phyloP scores from a whole-genome alignment of 2,113 vertebrate species.

The Oryctolagus cuniculus region DNA sequence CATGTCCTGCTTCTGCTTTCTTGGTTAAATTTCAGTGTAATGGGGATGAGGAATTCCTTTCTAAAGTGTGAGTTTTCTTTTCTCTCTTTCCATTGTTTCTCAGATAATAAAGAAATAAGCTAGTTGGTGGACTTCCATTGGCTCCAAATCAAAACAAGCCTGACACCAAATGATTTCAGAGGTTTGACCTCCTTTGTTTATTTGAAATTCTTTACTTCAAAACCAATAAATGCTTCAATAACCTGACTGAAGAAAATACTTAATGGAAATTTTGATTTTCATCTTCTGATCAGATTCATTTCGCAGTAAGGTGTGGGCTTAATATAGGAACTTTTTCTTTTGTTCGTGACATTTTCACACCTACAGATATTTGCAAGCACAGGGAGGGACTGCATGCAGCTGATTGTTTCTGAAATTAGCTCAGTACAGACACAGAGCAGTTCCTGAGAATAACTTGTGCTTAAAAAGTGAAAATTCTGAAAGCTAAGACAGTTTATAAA shows the following conservation, averaged over 20 bases:
- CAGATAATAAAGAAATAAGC: background rate
- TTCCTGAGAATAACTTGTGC: conserved; percentile 49
- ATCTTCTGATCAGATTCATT: conserved; percentile 66
- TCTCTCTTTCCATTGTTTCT: background rate
- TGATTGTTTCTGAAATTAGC: conserved; percentile 78
- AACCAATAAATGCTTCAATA: conserved; percentile 65
- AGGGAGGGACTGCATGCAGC: conserved; percentile 13
- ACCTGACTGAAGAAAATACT: conserved; percentile 48
- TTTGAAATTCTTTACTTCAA: conserved; percentile 60
- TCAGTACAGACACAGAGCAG: conserved; percentile 45
- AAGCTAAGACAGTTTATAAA: conserved; percentile 2
- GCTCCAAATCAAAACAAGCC: conserved; percentile 29
- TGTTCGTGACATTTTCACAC: conserved; percentile 80
- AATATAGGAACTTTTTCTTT: conserved; percentile 66
- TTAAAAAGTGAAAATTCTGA: conserved; percentile 62
- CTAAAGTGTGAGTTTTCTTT: background rate
- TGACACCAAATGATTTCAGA: background rate
- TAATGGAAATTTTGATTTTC: conserved; percentile 70
- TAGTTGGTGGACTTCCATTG: background rate
- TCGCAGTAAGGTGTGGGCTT: conserved; percentile 64
- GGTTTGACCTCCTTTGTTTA: conserved; percentile 46
- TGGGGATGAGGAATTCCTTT: background rate
- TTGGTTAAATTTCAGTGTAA: conserved; percentile 24
- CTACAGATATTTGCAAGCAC: conserved; percentile 66
- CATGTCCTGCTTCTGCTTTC: background rate